phyloP scores from a whole-genome alignment of 2,797 vertebrate genomes.

The Picus viridis region DNA sequence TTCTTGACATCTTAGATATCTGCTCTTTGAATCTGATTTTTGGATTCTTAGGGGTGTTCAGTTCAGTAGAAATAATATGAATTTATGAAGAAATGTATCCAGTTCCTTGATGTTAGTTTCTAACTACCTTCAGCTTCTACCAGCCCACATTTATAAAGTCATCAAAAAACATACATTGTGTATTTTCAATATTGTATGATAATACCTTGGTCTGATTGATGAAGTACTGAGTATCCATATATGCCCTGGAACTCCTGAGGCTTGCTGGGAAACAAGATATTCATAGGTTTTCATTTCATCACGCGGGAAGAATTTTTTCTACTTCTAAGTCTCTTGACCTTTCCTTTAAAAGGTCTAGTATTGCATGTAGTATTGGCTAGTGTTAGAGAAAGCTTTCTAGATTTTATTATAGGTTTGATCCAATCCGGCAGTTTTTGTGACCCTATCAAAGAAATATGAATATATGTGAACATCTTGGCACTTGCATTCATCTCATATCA shows the following conservation, averaged over 20 bases:
- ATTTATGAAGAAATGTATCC: not conserved
- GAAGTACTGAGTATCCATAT: not conserved
- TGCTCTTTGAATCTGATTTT: not conserved
- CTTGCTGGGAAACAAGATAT: not conserved
- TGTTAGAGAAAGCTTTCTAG: not conserved
- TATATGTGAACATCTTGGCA: not conserved
- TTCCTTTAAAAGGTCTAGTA: not conserved
- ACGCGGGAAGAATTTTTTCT: not conserved
- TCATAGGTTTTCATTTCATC: not conserved
- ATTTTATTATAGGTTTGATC: not conserved
- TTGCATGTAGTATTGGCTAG: fast-evolving
- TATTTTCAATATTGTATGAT: not conserved
- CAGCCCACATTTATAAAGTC: not conserved
- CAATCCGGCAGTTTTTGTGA: not conserved
- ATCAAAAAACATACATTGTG: not conserved
- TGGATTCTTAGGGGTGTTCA: not conserved
- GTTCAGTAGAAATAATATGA: not conserved
- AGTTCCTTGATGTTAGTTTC: not conserved
- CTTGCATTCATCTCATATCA: not conserved
- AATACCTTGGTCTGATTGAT: not conserved
- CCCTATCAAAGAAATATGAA: not conserved
- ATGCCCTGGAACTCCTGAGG: not conserved
- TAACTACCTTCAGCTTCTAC: too few species aligned
- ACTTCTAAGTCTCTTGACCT: not conserved
- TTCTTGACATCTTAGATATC: not conserved